Evolutionary conservation across 2,797 vertebrate species (phyloP), one percentile per base, ranked within the genome.

Genomic region (Sarcophilus harrisii): DNA sequence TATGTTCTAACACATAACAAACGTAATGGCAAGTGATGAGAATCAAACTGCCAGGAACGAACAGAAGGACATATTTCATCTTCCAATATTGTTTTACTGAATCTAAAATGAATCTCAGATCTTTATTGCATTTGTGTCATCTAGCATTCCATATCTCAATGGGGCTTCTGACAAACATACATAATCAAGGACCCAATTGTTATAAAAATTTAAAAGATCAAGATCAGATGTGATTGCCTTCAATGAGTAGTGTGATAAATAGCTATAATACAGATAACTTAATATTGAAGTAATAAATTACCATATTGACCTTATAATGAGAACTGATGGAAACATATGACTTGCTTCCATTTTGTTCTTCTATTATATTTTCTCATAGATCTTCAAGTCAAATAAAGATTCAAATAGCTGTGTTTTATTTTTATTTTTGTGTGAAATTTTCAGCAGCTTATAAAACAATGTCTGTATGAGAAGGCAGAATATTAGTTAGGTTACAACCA

Each of bases 71-170:
- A 96, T 9, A 0, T 58, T 97, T 96, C 2, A 6, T 92, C 54
- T 96, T 96, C 92, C 0, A 95, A 95, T 95, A 96, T 94, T 49
- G 24, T 94, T 97, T 97, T 92, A 95, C n/a, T 93, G 92, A 90
- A 95, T 91, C 96, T 97, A 96, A 95, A 98, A 95, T 94, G 93
- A 97, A 95, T 57, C 52, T 96, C 91, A 30, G 32, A 5, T 57
- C 91, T 95, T 98, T 94, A 96, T 96, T 96, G 27, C 52, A 96
- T 97, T 95, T 97, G 10, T 96, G 90, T 89, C 93, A 95, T 94
- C 81, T 49, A 95, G 38, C 49, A 96, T 97, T 96, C 95, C 94
- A 90, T 96, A 91, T 95, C 93, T 92, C 58, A 92, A 13, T 96
- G 92, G 49, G 59, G 59, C 27, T 93, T 97, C 96, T 96, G 94